Conservation (phyloP, 2,888 invertebrate species). For the Thera britannica region DNA sequence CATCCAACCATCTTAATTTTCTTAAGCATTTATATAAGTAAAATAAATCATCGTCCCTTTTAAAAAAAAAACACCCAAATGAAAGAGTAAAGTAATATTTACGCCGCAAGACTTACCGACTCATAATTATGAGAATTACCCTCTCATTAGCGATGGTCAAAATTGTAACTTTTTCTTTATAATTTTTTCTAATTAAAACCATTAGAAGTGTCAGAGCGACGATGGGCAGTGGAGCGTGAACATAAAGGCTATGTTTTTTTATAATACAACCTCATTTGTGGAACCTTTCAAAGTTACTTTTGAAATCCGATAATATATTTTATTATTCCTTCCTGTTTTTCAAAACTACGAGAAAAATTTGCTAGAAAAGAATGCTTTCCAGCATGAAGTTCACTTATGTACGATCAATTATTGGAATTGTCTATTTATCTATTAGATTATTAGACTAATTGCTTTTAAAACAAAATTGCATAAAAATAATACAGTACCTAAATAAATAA, state of each 20-base stretch:
- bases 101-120: conserved; percentile 29
- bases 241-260: not conserved
- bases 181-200: conserved; percentile 18
- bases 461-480: too few relatives aligned
- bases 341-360: too few relatives aligned
- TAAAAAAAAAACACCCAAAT: conserved; percentile 24
- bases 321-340: too few relatives aligned
- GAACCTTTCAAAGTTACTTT: too few relatives aligned
- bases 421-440: too few relatives aligned
- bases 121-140: conserved; percentile 41
- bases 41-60: conserved; percentile 12
- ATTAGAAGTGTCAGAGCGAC: conserved; percentile 11
- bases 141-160: conserved; percentile 38
- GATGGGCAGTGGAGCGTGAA: not conserved
- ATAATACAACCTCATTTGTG: not conserved
- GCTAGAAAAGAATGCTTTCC: too few relatives aligned
- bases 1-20: too few relatives aligned
- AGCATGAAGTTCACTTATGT: too few relatives aligned
- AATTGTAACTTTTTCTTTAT: conserved; percentile 31
- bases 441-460: too few relatives aligned
- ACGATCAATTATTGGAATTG: too few relatives aligned
- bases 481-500: too few relatives aligned
- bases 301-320: too few relatives aligned
- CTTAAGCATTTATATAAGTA: not conserved
- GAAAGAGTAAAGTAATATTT: conserved; percentile 40